Base-by-base conservation (phyloP, 2,113 vertebrate species). In the Regulus satrapa region DNA sequence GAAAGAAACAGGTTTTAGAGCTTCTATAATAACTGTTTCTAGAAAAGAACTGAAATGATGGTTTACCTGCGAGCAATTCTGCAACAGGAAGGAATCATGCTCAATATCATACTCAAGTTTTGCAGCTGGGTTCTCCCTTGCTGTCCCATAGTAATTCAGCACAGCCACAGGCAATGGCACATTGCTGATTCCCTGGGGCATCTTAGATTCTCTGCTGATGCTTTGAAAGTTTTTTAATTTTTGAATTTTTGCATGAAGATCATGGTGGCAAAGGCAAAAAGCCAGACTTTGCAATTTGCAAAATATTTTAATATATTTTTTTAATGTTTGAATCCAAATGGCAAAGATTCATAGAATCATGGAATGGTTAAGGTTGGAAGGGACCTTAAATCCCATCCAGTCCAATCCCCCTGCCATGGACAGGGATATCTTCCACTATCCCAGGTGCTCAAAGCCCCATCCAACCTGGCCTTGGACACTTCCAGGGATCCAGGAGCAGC, bases 141-240 rank as follows among this genome's bases (percentile, higher is more conserved):
- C 59, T 2, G 14, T 14, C 7, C 84, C 31, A n/a, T 68, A 31
- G 23, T 52, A 40, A 66, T n/a, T 61, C 43, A 43, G 63, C 32
- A 5, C 0, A 4, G 56, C 63, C 63, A 46, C 2, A 25, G 76
- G 21, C n/a, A 63, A 18, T 6, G 43, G 49, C 7, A 64, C 0
- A 0, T 8, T 61, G 71, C 29, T 23, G 43, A 38, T 54, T 48
- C n/a, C 68, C 73, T 87, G 41, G 12, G 56, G 26, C 32, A 68
- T 18, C 76, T 63, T 10, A 63, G 32, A 43, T 23, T 34, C 56
- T 58, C 25, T 38, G 7, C 25, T 24, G 40, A 43, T 43, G 31
- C n/a, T 89, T n/a, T 31, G 28, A 87, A 41, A n/a, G n/a, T n/a
- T n/a, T n/a, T n/a, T n/a, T 36, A 56, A 48, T 16, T 85, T n/a